Percentiles rank a stretch among this genome's conserved stretches.
Evolutionary conservation across 2,888 invertebrate genomes (phyloP).

Genomic region (Epiblema foenella): DNA sequence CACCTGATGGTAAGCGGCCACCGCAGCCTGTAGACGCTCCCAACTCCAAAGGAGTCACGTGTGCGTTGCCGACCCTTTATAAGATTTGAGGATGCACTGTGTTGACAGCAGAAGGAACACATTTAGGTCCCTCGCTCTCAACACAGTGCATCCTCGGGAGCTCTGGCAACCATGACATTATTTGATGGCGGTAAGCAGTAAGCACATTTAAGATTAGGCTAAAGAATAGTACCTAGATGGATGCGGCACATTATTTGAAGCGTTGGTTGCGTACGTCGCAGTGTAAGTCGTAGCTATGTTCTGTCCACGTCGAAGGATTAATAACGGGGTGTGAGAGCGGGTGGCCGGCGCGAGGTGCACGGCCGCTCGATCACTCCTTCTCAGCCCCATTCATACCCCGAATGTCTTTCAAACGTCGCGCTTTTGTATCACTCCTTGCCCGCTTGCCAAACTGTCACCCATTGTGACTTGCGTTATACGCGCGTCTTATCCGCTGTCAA

Average conservation of each 20-base stretch:
- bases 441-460: slow-evolving; percentile 74
- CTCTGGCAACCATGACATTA: too few relatives aligned
- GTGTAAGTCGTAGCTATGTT: slow-evolving; percentile 27
- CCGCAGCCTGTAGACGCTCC: too few relatives aligned
- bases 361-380: slow-evolving; percentile 82
- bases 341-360: slow-evolving; percentile 44
- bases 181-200: background rate
- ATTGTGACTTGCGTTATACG: slow-evolving; percentile 64
- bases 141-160: too few relatives aligned
- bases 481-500: slow-evolving; percentile 78
- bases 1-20: too few relatives aligned
- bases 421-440: slow-evolving; percentile 76
- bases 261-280: background rate
- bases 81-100: too few relatives aligned
- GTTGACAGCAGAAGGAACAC: too few relatives aligned
- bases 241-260: slow-evolving; percentile 4
- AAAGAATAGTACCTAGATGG: background rate
- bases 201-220: background rate
- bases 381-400: slow-evolving; percentile 71
- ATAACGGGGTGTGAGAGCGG: slow-evolving; percentile 53
- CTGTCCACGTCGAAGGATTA: slow-evolving; percentile 62
- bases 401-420: slow-evolving; percentile 77
- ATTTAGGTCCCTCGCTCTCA: too few relatives aligned
- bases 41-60: too few relatives aligned
- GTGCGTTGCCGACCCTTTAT: too few relatives aligned